These are phyloP conservation scores for Hydropsyche betteni DNA, from an alignment of 2,888 invertebrate genomes.

Conservation along the genomic window DNA sequence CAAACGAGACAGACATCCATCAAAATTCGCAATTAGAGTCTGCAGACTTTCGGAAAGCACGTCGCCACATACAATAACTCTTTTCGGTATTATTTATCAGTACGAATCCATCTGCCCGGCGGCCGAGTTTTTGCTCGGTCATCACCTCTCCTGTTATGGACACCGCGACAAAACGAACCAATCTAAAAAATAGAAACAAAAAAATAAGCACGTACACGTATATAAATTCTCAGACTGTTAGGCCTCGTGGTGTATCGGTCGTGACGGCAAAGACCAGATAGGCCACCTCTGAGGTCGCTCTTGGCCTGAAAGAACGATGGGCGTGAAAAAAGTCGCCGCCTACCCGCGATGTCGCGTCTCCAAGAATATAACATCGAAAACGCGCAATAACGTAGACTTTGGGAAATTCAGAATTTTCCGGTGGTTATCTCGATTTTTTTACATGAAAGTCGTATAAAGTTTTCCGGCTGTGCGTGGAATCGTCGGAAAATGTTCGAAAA, in stretches of 20 bases:
- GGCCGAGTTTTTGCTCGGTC: constrained; percentile 22
- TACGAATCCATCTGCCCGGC: constrained; percentile 20
- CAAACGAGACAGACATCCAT: no score
- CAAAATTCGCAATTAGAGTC: no score
- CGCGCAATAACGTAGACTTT: no score
- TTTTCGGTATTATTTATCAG: constrained; percentile 23
- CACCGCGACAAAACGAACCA: neutral
- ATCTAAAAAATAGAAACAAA: neutral
- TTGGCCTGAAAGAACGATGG: constrained; percentile 1
- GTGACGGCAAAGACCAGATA: neutral
- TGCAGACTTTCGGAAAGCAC: neutral
- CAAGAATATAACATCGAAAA: no score
- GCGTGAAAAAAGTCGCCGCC: constrained; percentile 10
- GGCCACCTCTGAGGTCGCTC: neutral
- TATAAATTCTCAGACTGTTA: constrained; percentile 20
- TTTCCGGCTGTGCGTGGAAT: no score
- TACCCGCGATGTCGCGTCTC: neutral
- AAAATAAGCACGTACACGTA: constrained; percentile 16
- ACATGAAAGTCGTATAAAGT: no score
- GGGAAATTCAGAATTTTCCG: no score
- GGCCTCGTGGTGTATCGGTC: constrained; percentile 15
- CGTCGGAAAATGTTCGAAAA: no score
- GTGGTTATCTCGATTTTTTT: no score
- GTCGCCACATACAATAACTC: constrained; percentile 17
- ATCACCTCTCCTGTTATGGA: constrained; percentile 32